phyloP scores from a whole-genome alignment of 2,888 invertebrate genomes.

The Tyria jacobaeae region DNA sequence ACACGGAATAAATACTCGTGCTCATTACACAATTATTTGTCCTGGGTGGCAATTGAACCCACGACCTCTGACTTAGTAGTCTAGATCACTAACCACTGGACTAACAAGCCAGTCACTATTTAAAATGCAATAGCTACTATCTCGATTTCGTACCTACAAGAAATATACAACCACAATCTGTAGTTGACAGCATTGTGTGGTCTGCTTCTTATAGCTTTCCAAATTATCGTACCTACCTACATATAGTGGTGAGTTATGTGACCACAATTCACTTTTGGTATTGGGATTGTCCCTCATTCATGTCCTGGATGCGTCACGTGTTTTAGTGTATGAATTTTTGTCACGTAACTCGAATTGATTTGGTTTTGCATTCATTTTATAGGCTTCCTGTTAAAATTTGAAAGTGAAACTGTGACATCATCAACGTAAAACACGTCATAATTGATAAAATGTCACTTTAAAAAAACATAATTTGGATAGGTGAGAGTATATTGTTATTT shows the following conservation, averaged over 20 bases:
- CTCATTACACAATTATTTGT: no score
- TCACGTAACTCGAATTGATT: not conserved
- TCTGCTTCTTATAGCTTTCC: not conserved
- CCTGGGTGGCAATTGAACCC: no score
- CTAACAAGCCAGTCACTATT: no score
- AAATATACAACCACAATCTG: not conserved
- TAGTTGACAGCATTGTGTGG: not conserved
- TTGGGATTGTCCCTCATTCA: not conserved
- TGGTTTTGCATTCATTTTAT: conserved; percentile 20
- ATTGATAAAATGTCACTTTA: no score
- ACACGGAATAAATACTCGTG: no score
- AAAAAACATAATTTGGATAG: no score
- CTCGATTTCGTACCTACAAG: not conserved
- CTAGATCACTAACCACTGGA: no score
- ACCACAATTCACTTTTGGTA: not conserved
- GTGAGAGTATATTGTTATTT: no score
- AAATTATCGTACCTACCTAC: not conserved
- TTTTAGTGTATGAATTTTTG: not conserved
- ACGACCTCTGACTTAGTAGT: no score
- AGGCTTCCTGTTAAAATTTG: conserved; percentile 16
- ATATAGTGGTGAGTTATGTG: not conserved
- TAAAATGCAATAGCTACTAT: no score
- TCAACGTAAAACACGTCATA: no score
- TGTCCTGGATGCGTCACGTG: not conserved
- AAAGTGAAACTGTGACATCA: conserved; percentile 38